Evolutionary conservation across 2,888 invertebrate species (phyloP).

Genomic region (Morinoia aosen): DNA sequence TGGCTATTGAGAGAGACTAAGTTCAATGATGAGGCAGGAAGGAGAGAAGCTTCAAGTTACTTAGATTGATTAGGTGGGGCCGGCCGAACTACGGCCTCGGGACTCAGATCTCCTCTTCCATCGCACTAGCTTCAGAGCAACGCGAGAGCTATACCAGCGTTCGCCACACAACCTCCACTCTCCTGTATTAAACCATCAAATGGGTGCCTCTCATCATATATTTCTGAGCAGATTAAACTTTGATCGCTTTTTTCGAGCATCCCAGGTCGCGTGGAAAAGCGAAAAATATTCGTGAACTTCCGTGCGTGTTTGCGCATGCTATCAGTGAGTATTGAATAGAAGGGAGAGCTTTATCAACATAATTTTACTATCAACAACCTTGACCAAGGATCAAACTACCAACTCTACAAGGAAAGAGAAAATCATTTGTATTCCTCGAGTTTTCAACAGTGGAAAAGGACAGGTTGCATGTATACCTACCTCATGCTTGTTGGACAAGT

Average conservation of each 20-base stretch:
- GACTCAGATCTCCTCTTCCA: not conserved
- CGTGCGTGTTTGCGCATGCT: not conserved
- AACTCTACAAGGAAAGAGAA: not conserved
- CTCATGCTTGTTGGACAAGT: not conserved
- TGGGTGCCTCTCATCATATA: not conserved
- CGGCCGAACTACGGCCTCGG: not conserved
- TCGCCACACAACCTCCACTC: not conserved
- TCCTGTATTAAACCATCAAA: not conserved
- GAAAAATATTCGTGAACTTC: not conserved
- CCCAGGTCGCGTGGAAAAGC: not conserved
- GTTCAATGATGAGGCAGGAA: slow-evolving; percentile 17
- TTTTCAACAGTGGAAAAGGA: not conserved
- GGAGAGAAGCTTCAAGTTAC: not conserved
- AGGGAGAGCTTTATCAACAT: too few relatives aligned
- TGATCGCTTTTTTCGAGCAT: not conserved
- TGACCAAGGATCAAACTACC: not conserved
- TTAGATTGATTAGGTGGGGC: slow-evolving; percentile 2
- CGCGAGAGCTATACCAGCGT: not conserved
- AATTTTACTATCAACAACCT: not conserved
- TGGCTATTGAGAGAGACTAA: slow-evolving; percentile 4
- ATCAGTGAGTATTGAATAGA: too few relatives aligned
- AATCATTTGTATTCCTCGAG: not conserved
- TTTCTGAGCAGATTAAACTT: not conserved
- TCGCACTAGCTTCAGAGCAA: not conserved
- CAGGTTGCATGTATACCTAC: not conserved